Evolutionary conservation across 2,113 vertebrate genomes (phyloP), one percentile per base, ranked within the genome.

Genomic region (Dicentrarchus labrax): DNA sequence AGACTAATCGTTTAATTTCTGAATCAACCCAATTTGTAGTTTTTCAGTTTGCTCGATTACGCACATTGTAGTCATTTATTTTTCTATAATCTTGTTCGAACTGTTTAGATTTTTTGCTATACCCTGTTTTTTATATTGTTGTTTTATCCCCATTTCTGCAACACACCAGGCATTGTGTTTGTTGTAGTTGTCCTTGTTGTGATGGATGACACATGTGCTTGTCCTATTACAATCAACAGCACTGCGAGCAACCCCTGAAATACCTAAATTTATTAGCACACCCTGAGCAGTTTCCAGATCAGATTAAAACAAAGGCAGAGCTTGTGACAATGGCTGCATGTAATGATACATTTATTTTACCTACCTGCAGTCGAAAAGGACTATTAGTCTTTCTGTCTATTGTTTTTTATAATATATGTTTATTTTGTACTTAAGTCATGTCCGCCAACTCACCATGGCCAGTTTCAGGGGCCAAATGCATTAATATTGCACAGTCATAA

Each of bases 191-290:
- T 53, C 62, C 61, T 56, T 56, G 22, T 57, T 6, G 2, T 24
- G 70, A 57, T 65, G 30, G 30, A 30, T 30, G 30, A 41, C 38
- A 66, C 48, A 76, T 66, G 38, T 76, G 73, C 62, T 66, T 76
- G 22, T 56, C 38, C 9, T 21, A 12, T 54, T 43, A 30, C 22
- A 10, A 30, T 59, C 38, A 59, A 17, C 38, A 47, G 41, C 64
- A 66, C 30, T 2, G 30, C 30, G 4, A 30, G 30, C 30, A 30
- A 47, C n/a, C 19, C 13, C 64, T 15, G n/a, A 67, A 48, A 47
- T 21, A 69, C 48, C 2, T 69, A n/a, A 10, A 47, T 47, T 47
- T 13, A 47, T 10, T 12, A 13, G 4, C 3, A 13, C 5, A 4
- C 5, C 45, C 45, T 47, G 45, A 47, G 45, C 45, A 4, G 45